A percentile compares a stretch with the other conserved stretches of the same genome.
phyloP scores from a whole-genome alignment of 2,113 vertebrate species.

The Passer montanus region DNA sequence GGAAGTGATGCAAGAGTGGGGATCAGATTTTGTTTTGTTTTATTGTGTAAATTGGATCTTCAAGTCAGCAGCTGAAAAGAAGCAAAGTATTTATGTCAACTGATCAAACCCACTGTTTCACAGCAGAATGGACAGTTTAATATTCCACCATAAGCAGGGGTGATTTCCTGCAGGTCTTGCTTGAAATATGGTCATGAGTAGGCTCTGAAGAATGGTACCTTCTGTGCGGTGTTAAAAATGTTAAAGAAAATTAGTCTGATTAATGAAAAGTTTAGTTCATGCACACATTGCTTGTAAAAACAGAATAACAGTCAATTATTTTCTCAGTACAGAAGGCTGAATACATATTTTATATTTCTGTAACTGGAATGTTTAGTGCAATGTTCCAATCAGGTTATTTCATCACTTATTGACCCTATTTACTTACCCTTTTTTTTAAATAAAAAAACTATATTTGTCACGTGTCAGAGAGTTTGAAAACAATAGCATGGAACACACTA shows the following conservation, averaged over 20 bases:
- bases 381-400: not conserved
- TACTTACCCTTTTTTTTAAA: not conserved
- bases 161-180: not conserved
- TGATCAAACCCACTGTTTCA: not conserved
- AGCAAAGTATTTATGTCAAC: not conserved
- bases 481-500: not conserved
- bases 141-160: not conserved
- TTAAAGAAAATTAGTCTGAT: not conserved
- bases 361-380: not conserved
- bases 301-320: not conserved
- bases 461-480: not conserved
- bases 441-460: not conserved
- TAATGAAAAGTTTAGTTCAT: not conserved
- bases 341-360: fast-evolving
- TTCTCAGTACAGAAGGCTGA: not conserved
- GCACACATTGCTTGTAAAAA: not conserved
- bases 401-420: not conserved
- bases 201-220: not conserved
- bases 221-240: not conserved
- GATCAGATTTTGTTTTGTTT: not conserved
- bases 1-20: not conserved
- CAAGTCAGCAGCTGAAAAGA: not conserved
- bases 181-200: not conserved
- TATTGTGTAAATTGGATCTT: not conserved
- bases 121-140: not conserved